Evolutionary conservation across 2,888 invertebrate genomes (phyloP).

Genomic region (Drosophila dives): DNA sequence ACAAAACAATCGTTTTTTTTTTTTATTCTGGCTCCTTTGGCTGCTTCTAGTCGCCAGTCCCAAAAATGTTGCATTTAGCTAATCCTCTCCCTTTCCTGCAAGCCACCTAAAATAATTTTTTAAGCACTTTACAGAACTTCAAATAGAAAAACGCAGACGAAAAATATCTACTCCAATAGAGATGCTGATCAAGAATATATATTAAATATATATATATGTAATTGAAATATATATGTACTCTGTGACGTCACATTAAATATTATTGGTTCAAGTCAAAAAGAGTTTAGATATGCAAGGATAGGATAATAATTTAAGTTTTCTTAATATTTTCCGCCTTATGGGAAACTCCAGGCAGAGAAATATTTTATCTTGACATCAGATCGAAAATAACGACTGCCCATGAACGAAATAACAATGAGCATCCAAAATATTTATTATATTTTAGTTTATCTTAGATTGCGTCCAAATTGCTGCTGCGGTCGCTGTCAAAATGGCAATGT

Average conservation of each 20-base stretch:
- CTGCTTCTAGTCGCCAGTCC: neutral
- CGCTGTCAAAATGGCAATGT: neutral
- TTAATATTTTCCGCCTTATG: neutral
- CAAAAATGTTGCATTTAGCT: constrained; percentile 1
- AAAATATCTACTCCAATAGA: neutral
- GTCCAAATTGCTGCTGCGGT: neutral
- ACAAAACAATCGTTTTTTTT: constrained; percentile 15
- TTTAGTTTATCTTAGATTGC: neutral
- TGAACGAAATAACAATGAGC: neutral
- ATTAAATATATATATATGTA: too few relatives aligned
- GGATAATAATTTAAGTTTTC: neutral
- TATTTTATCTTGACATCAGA: neutral
- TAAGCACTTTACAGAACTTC: neutral
- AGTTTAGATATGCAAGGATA: neutral
- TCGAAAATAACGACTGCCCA: neutral
- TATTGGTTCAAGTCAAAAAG: neutral
- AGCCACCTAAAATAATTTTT: neutral
- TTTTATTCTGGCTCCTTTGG: neutral
- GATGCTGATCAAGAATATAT: neutral
- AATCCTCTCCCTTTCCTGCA: neutral
- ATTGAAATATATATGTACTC: neutral
- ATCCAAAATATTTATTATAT: neutral
- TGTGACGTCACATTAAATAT: neutral
- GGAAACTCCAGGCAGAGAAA: neutral
- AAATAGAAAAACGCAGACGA: neutral